Evolutionary conservation across 2,888 invertebrate genomes (phyloP), one percentile per base, ranked within the genome.

Genomic region (Erebia epiphron): DNA sequence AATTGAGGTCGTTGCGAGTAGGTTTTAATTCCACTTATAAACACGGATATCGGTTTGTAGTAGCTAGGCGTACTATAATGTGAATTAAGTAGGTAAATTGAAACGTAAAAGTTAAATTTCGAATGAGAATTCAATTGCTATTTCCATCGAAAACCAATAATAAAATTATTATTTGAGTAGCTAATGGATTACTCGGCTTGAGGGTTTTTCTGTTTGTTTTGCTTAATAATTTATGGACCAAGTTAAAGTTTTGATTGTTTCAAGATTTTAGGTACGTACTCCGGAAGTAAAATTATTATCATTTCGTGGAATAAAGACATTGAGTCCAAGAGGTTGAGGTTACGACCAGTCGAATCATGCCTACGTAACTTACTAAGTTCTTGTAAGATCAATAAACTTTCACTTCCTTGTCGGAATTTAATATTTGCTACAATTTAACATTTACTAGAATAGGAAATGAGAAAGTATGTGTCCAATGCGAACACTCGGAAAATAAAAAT

Each of bases 221-320:
- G 67, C 11, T 49, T 11, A 67, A 57, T n/a, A 67, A 21, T 57
- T 67, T 49, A 26, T 58, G 10, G 56, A 43, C 56, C 5, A 26
- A 67, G 57, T 49, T 18, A 46, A 57, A 58, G 58, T 58, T 58
- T 57, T 43, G 26, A 58, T 67, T 67, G 58, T 58, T 57, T 67
- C 26, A n/a, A 67, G 49, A 21, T 58, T 46, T 57, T 49, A 67
- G 49, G 43, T 57, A 67, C 7, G 0, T 35, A 35, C 46, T 49
- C n/a, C 57, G 49, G 35, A 58, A 49, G 49, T n/a, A 35, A 26
- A 26, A 49, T 58, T 67, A 56, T 57, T 10, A 26, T 58, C 8
- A 67, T 58, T 67, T 58, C 16, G 26, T 46, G 58, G 26, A 21
- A 49, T 56, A 9, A 16, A n/a, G 46, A 5, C 43, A 52, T 16